Conservation (phyloP, 2,888 invertebrate genomes). For the Ametastegia equiseti region DNA sequence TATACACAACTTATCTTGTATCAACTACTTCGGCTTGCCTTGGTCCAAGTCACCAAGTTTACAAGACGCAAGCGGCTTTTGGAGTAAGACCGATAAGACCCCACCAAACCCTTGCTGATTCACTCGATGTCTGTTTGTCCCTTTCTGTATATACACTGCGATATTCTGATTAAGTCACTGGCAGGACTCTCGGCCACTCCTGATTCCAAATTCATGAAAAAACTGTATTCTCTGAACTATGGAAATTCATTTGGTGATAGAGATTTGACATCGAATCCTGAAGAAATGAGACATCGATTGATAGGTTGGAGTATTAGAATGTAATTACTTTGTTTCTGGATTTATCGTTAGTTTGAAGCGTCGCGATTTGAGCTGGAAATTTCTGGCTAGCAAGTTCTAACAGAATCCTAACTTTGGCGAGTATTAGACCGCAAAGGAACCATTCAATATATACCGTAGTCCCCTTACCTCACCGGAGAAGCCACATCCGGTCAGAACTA, state of each 20-base stretch:
- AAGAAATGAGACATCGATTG: not conserved
- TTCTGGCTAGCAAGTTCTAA: constrained; percentile 10
- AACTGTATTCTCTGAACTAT: not conserved
- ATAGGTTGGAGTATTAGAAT: no score
- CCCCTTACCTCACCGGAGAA: constrained; percentile 54
- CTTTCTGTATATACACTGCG: not conserved
- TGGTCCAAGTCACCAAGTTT: constrained; percentile 66
- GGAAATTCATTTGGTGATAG: not conserved
- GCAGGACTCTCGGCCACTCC: constrained; percentile 58
- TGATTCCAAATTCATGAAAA: not conserved
- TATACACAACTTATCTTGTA: constrained; percentile 62
- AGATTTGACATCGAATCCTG: not conserved
- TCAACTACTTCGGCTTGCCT: constrained; percentile 53
- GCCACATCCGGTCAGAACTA: constrained; percentile 59
- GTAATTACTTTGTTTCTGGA: not conserved
- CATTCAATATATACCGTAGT: constrained; percentile 39
- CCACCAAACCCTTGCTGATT: constrained; percentile 62
- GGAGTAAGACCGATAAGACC: constrained; percentile 72
- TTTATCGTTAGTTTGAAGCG: constrained; percentile 13
- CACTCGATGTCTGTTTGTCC: constrained; percentile 28
- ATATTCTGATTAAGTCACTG: constrained; percentile 61
- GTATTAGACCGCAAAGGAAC: constrained; percentile 45
- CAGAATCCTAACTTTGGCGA: constrained; percentile 36
- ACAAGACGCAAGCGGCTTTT: constrained; percentile 74
- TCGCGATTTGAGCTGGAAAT: constrained; percentile 33